Base-by-base conservation (phyloP, 2,113 vertebrate species). In the Lathamus discolor region DNA sequence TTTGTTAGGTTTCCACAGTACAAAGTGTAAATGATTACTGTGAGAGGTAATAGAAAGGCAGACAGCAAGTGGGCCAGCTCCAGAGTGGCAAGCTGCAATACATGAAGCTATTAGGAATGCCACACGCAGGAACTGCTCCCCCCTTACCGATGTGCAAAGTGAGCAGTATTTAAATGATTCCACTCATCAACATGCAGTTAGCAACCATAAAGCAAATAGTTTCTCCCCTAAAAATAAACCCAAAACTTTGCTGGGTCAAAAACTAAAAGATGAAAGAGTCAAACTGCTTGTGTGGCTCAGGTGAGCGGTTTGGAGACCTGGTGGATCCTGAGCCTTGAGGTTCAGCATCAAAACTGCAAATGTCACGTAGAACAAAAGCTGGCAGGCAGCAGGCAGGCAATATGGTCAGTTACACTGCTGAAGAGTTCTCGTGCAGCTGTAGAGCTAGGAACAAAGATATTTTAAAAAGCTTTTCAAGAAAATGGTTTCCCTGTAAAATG, bases 11-110 rank as follows among this genome's bases (percentile, higher is more conserved):
- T 95, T 83, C 43, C 55, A 83, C 7, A 17, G 49, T 51, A 70
- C 61, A 22, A 96, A 83, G 79, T 35, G 62, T 74, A 90, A 97
- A 94, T 95, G 62, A 93, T 88, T 68, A 72, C 54, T 69, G 20
- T 37, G 57, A 91, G 59, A 83, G 66, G 85, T 61, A 96, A 95
- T 44, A 95, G 78, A 25, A 13, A 78, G 70, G 72, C 64, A 95
- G 54, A 29, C 23, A 96, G 61, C 72, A 66, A 91, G 52, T 3
- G 29, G 81, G 43, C 18, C 43, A 96, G 80, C 52, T 94, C 90
- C 69, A 67, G 52, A 59, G 41, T 9, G 17, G 3, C 89, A 51
- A 46, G 52, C 19, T 95, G 29, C 14, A 78, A 17, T 23, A 4
- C 3, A 33, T 17, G 4, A 39, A 85, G 28, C 27, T 27, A 90